Percentiles rank a stretch among this genome's conserved stretches.
phyloP scores from a whole-genome alignment of 2,113 vertebrate genomes.

The Indicator indicator region DNA sequence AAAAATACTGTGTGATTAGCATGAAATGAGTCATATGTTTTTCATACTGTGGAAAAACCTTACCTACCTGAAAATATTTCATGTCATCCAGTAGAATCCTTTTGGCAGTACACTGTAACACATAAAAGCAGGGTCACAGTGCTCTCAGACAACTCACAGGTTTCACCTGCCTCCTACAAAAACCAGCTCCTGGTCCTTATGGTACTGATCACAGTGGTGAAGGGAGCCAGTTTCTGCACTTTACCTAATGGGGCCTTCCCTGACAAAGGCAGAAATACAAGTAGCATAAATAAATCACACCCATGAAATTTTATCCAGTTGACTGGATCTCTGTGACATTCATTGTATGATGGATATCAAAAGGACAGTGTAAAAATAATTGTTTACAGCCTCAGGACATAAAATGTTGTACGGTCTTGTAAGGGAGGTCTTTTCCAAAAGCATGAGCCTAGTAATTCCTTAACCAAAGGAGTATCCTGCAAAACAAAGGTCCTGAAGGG shows the following conservation, averaged over 20 bases:
- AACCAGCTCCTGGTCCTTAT: not conserved
- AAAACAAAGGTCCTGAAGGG: not conserved
- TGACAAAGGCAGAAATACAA: not conserved
- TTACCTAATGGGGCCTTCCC: not conserved
- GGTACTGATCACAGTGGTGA: not conserved
- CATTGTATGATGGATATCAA: not conserved
- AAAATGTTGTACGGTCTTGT: not conserved
- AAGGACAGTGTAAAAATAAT: not conserved
- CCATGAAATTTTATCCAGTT: not conserved
- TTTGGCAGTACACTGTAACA: not conserved
- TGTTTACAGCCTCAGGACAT: not conserved
- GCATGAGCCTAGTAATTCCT: not conserved
- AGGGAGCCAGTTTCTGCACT: not conserved
- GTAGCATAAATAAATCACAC: not conserved
- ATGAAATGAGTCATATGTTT: slow-evolving; percentile 48
- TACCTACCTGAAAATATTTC: slow-evolving; percentile 47
- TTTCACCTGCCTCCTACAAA: not conserved
- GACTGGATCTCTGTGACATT: not conserved
- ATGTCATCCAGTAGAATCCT: not conserved
- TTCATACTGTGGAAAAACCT: slow-evolving; percentile 25
- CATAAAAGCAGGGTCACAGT: not conserved
- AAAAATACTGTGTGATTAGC: slow-evolving; percentile 45
- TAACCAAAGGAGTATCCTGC: not conserved
- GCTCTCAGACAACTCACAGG: not conserved
- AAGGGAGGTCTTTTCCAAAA: not conserved